Evolutionary conservation across 2,113 vertebrate species (phyloP).

Genomic region (Climacteris rufus): DNA sequence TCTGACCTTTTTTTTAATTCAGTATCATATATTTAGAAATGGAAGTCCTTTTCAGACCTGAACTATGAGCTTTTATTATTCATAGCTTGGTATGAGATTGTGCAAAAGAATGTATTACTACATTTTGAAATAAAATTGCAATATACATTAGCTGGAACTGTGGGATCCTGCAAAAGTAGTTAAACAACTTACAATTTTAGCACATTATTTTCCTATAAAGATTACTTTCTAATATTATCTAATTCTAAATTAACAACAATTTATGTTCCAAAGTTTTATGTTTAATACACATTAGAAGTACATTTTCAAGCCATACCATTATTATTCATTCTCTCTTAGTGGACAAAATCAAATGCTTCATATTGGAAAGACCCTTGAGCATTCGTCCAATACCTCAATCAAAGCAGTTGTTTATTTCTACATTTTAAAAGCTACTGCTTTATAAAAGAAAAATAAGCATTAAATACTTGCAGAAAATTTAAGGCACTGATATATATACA

Average conservation of each 20-base stretch:
- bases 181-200: neutral
- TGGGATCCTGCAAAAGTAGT: neutral
- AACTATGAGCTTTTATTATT: slow-evolving; percentile 10
- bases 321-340: neutral
- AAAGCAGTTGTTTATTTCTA: neutral
- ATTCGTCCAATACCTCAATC: neutral
- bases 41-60: neutral
- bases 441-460: neutral
- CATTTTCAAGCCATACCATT: neutral
- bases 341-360: neutral
- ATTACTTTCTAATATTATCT: neutral
- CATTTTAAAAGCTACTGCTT: neutral
- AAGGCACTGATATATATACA: neutral
- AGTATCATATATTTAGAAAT: slow-evolving; percentile 19
- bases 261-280: neutral
- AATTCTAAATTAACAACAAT: neutral
- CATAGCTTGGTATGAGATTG: neutral
- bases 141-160: neutral
- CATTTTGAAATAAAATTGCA: neutral
- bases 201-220: neutral
- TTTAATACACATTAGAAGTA: neutral
- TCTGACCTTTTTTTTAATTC: slow-evolving; percentile 51
- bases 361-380: neutral
- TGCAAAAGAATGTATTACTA: slow-evolving; percentile 25
- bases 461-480: neutral